Conservation (phyloP, 2,888 invertebrate genomes). For the Nycteola revayana region DNA sequence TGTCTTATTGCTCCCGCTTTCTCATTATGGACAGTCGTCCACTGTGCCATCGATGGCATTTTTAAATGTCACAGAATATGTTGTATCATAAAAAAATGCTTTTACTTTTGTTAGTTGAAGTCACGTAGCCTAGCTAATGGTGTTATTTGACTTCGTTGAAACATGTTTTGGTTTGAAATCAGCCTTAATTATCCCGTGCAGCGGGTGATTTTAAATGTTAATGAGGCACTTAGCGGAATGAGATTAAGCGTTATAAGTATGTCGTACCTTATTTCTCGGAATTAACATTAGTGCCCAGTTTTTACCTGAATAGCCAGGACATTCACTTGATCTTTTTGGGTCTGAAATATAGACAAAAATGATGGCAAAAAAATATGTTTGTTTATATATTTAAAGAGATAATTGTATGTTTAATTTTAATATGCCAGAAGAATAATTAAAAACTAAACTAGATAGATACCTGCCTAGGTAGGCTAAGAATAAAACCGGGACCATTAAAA, state of each 20-base stretch:
- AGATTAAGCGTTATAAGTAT: constrained; percentile 13
- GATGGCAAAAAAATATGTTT: no score
- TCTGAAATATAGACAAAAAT: no score
- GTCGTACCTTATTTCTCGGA: constrained; percentile 9
- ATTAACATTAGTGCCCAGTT: constrained; percentile 11
- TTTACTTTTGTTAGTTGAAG: constrained; percentile 1
- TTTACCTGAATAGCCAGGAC: constrained; percentile 22
- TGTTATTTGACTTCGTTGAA: neutral
- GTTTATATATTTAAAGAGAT: no score
- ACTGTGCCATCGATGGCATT: constrained; percentile 18
- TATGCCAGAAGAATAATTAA: no score
- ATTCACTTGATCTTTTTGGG: no score
- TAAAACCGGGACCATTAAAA: no score
- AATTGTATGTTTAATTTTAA: no score
- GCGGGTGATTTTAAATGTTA: constrained; percentile 14
- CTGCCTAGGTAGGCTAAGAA: no score
- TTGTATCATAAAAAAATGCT: constrained; percentile 3
- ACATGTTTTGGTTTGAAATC: constrained; percentile 13
- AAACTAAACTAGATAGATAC: no score
- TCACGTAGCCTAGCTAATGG: neutral
- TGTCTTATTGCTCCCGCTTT: constrained; percentile 50
- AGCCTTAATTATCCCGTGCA: constrained; percentile 7
- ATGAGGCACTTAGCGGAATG: constrained; percentile 17
- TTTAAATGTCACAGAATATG: constrained; percentile 9
- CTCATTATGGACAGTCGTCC: constrained; percentile 36